Base-by-base conservation (phyloP, 2,797 vertebrate species). In the Myripristis jacobus region DNA sequence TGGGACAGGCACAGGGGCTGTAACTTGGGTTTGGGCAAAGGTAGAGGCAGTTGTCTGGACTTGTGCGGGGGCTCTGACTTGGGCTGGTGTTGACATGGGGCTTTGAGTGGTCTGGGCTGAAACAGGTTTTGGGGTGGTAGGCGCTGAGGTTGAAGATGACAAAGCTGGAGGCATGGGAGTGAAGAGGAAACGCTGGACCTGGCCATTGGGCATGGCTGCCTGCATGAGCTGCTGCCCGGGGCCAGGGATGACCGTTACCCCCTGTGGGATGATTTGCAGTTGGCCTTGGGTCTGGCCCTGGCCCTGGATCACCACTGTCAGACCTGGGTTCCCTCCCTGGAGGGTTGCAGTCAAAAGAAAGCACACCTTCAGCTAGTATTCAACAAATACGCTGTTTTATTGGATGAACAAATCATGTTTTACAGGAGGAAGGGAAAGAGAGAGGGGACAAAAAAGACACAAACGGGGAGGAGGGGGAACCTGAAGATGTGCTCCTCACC, bases 221-320 rank as follows among this genome's bases (percentile, higher is more conserved):
- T 99, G 98, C 98, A 99, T 99, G 8, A 99, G 94, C 84, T 99
- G 98, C 87, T 99, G 98, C 21, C 98, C 98, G 7, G 97, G 96
- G 4, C 95, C 95, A 0, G 98, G 97, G 85, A 98, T 96, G 61
- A 99, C 90, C 0, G 96, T 96, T 61, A 99, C 96, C 48, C 98
- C 98, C 83, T 97, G 97, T 60, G 98, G 98, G 82, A 99, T 97
- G 89, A 99, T 92, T 73, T 99, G 98, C 69, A 99, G 87, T 77
- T 99, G 98, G 24, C 98, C 98, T 62, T 96, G 96, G 71, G 97
- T 98, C 91, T 99, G 97, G 60, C 97, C 97, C 89, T 99, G 98
- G 77, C 98, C 98, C 90, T 99, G 98, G 91, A 99, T 98, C 84
- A 99, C 97, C 68, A 99, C 98, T 0, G 97, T 99, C 89, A 99